Evolutionary conservation across 2,797 vertebrate genomes (phyloP).

Genomic region (Euthynnus affinis): DNA sequence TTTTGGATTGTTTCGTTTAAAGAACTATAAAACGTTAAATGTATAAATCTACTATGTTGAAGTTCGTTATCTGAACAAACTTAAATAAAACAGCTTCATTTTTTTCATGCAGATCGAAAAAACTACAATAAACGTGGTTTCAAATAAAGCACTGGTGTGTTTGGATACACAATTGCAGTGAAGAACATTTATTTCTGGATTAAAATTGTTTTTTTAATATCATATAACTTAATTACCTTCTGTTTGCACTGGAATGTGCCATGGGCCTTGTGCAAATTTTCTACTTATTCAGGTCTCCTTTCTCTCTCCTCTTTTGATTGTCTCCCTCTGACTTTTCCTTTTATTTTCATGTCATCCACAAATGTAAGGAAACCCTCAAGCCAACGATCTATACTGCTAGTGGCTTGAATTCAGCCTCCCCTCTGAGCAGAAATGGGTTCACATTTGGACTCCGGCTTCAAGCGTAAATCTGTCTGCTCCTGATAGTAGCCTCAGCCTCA

Average conservation of each 20-base stretch:
- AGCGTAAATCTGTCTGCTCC: conserved; percentile 49
- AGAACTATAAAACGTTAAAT: not conserved
- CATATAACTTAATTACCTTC: not conserved
- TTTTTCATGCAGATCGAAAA: not conserved
- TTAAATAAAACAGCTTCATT: not conserved
- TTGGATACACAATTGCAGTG: not conserved
- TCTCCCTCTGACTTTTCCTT: not conserved
- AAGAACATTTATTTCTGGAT: not conserved
- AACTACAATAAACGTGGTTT: not conserved
- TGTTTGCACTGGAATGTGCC: not conserved
- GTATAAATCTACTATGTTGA: not conserved
- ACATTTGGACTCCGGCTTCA: conserved; percentile 47
- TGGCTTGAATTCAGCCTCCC: conserved; percentile 29
- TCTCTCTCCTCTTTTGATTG: conserved; percentile 10
- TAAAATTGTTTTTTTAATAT: not conserved
- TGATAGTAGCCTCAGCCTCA: conserved; percentile 68
- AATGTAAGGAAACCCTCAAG: conserved; percentile 9
- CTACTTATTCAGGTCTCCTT: not conserved
- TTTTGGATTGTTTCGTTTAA: not conserved
- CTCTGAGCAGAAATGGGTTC: conserved; percentile 28
- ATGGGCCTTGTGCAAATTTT: not conserved
- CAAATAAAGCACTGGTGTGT: no score
- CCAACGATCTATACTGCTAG: conserved; percentile 6
- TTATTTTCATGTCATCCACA: conserved; percentile 15
- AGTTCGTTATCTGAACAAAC: not conserved